Evolutionary conservation across 2,888 invertebrate genomes (phyloP), one percentile per base, ranked within the genome.

Genomic region (Spialia ferax): DNA sequence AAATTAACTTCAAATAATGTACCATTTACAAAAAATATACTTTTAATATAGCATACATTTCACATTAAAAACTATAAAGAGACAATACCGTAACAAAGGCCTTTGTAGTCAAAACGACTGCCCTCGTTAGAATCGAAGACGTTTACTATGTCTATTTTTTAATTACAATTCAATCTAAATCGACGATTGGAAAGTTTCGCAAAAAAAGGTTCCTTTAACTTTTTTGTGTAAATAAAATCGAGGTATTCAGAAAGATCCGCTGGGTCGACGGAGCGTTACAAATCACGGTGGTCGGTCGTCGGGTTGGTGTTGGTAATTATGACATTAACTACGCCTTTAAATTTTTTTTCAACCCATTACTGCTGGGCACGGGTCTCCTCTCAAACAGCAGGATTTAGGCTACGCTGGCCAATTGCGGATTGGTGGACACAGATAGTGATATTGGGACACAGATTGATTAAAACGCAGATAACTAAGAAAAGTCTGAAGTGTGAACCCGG

Each of bases 261-360:
- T 52, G 50, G 59, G 48, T 61, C 72, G 69, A 56, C 71, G 67
- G 70, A 73, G 73, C 75, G 73, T 75, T 72, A 66, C 62, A 64
- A 75, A 70, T 69, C 63, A 66, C 60, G 62, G 6, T 15, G 45
- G 15, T 7, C 60, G 48, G 29, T 20, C 48, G 42, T 29, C 26
- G 29, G 13, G 32, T 61, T 48, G 18, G 7, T 13, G 23, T 50
- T 60, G 26, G 45, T 26, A 45, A 45, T 60, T 15, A 45, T 45
- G 10, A 42, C 38, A 15, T 7, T 10, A n/a, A n/a, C 7, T 7
- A 32, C 32, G 8, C 6, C 26, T 26, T 26, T 26, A 26, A 26
- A 26, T 4, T 26, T 4, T 4, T 26, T 26, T 6, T 6, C 6
- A 26, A 26, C 6, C 6, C 32, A 8, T 32, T 32, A 8, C 32